Conservation (phyloP, 2,797 vertebrate genomes). For the Sebastes baramenuke region DNA sequence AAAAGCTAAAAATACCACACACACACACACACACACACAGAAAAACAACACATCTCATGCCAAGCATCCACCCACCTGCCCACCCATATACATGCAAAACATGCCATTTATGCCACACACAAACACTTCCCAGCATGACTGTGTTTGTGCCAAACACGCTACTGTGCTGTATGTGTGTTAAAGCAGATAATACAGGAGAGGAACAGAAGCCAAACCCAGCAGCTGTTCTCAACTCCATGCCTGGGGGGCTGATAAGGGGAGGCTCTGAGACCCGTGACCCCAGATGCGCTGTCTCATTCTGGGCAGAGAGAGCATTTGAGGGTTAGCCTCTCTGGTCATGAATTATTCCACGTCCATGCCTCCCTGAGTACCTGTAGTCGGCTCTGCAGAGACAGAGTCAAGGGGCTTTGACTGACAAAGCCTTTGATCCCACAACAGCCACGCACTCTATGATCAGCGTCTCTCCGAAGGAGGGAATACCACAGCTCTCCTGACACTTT, state of each 20-base stretch:
- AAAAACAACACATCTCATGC: slow-evolving; percentile 37
- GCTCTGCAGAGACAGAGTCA: slow-evolving; percentile 66
- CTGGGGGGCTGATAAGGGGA: slow-evolving; percentile 56
- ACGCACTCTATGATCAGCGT: slow-evolving; percentile 72
- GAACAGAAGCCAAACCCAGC: slow-evolving; percentile 40
- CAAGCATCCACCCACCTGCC: slow-evolving; percentile 56
- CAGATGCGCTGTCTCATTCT: slow-evolving; percentile 39
- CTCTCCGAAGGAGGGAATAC: slow-evolving; percentile 46
- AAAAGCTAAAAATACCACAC: slow-evolving; percentile 45
- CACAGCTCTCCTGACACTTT: slow-evolving; percentile 48
- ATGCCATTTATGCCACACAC: slow-evolving; percentile 39
- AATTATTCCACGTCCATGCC: slow-evolving; percentile 73
- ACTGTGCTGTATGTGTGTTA: slow-evolving; percentile 33
- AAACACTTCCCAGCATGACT: slow-evolving; percentile 20
- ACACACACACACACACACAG: not conserved
- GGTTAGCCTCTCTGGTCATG: slow-evolving; percentile 61
- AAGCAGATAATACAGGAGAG: slow-evolving; percentile 36
- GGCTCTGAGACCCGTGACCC: slow-evolving; percentile 65
- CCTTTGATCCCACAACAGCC: slow-evolving; percentile 78
- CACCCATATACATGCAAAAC: slow-evolving; percentile 43
- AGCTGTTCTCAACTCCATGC: slow-evolving; percentile 45
- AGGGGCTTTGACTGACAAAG: slow-evolving; percentile 81
- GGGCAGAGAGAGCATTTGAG: slow-evolving; percentile 49
- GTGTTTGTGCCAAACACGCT: slow-evolving; percentile 28
- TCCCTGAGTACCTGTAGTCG: slow-evolving; percentile 67